Evolutionary conservation across 2,888 invertebrate species (phyloP).

Genomic region (Hirudinaria manillensis): DNA sequence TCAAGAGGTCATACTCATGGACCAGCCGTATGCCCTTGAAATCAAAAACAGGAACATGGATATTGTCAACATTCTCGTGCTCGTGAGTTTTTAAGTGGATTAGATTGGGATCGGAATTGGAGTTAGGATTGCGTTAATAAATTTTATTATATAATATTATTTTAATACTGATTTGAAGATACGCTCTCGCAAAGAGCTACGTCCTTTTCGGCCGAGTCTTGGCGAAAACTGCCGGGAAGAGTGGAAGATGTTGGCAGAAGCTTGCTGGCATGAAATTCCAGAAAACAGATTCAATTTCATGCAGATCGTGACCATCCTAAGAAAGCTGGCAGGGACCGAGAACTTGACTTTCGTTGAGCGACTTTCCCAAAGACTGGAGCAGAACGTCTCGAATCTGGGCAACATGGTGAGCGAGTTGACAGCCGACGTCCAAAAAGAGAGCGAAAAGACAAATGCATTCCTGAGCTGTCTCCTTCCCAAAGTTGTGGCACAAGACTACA

Average conservation of each 20-base stretch:
- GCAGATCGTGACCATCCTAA: constrained; percentile 23
- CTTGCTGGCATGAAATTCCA: constrained; percentile 31
- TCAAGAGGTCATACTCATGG: constrained; percentile 31
- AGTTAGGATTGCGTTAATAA: too few relatives aligned
- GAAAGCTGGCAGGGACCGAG: constrained; percentile 24
- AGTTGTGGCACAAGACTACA: constrained; percentile 28
- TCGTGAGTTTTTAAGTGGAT: background rate
- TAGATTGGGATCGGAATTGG: too few relatives aligned
- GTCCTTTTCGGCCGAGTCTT: constrained; percentile 7
- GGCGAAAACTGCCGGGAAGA: constrained; percentile 17
- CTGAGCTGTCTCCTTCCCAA: constrained; percentile 23
- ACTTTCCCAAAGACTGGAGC: constrained; percentile 15
- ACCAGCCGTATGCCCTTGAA: constrained; percentile 29
- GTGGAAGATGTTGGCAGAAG: constrained; percentile 25
- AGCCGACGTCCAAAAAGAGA: constrained; percentile 14
- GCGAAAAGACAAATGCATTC: constrained; percentile 19
- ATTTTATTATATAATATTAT: background rate
- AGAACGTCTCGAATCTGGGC: constrained; percentile 18
- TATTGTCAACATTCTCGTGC: constrained; percentile 9
- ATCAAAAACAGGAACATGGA: constrained; percentile 1
- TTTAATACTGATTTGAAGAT: background rate
- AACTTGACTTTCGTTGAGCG: constrained; percentile 22
- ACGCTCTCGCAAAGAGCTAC: background rate
- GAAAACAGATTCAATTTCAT: constrained; percentile 26
- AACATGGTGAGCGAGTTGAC: constrained; percentile 21